A percentile compares a stretch with the other conserved stretches of the same genome.
Evolutionary conservation across 1,140 invertebrate species (phyloP).

Genomic region (Bombus vancouverensis): DNA sequence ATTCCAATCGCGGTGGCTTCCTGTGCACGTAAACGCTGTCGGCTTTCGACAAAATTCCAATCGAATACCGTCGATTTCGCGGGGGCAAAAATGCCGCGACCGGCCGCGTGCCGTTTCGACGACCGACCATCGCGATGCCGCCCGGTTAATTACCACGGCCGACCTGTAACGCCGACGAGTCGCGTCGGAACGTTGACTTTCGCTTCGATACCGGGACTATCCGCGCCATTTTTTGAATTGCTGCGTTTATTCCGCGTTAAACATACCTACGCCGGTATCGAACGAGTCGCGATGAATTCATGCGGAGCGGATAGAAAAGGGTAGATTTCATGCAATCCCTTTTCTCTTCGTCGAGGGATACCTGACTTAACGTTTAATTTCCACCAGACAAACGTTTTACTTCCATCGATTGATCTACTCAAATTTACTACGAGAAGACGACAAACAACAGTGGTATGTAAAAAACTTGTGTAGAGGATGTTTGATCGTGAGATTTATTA

Average conservation of each 20-base stretch:
- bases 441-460: no score
- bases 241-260: background rate
- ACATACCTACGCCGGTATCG: background rate
- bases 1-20: slow-evolving; percentile 53
- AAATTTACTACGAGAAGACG: no score
- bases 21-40: slow-evolving; percentile 43
- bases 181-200: slow-evolving; percentile 1
- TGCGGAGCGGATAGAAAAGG: background rate
- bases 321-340: no score
- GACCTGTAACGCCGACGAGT: slow-evolving; percentile 14
- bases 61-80: slow-evolving; percentile 48
- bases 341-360: no score
- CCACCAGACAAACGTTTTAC: background rate
- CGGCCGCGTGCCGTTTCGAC: slow-evolving; percentile 22
- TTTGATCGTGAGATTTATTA: no score
- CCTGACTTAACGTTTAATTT: background rate
- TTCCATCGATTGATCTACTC: background rate
- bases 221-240: background rate
- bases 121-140: slow-evolving; percentile 25
- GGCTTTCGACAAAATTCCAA: slow-evolving; percentile 38
- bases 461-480: no score
- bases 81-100: slow-evolving; percentile 37
- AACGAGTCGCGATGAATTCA: background rate
- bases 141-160: slow-evolving; percentile 26
- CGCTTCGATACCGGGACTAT: background rate